A percentile compares a stretch with the other conserved stretches of the same genome.
These are phyloP conservation scores for Pseudococcus jackbeardsleyi DNA, from an alignment of 2,888 invertebrate genomes.

Conservation along the genomic window DNA sequence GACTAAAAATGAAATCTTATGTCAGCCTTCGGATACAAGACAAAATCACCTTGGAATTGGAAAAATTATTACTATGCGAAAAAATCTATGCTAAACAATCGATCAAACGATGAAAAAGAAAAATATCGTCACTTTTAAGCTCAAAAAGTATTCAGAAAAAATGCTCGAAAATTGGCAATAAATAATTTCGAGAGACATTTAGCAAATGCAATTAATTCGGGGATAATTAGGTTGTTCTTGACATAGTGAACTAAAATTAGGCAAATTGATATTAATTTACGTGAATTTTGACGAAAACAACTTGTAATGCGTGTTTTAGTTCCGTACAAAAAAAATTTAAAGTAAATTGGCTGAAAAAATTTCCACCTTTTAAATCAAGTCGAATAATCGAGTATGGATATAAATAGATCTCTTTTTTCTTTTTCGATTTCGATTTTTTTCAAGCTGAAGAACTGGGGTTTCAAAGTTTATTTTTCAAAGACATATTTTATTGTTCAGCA, in stretches of 20 bases:
- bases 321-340: background rate
- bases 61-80: background rate
- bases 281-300: background rate
- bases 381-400: background rate
- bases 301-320: background rate
- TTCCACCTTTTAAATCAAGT: background rate
- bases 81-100: background rate
- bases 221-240: background rate
- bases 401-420: background rate
- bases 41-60: conserved; percentile 21
- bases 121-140: background rate
- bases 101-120: background rate
- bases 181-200: background rate
- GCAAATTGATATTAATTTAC: background rate
- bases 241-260: conserved; percentile 25
- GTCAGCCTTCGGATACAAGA: background rate
- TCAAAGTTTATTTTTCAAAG: background rate
- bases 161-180: background rate
- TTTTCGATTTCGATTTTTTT: background rate
- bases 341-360: background rate
- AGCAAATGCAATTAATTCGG: background rate
- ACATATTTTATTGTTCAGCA: background rate
- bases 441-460: background rate
- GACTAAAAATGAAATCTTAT: conserved; percentile 35
- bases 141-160: background rate